Evolutionary conservation across 2,797 vertebrate species (phyloP), one percentile per base, ranked within the genome.

Genomic region (Poeciliopsis gracilis): DNA sequence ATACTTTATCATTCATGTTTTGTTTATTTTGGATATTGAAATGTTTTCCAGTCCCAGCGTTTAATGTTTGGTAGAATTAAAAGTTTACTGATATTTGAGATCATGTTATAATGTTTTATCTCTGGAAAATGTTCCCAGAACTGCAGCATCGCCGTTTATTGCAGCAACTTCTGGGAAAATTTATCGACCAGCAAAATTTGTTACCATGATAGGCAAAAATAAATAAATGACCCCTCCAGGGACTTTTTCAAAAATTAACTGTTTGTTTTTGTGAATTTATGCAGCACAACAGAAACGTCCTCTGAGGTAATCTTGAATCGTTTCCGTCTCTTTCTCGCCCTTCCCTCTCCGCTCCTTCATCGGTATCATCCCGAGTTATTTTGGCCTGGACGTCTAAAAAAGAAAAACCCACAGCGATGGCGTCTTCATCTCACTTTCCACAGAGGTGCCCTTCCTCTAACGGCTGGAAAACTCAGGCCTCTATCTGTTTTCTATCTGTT

Each of bases 391-490:
- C 76, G 80, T 86, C 87, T 63, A 45, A 74, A 86, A 89, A n/a
- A 53, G 10, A 53, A 9, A 53, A 25, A 0, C 82, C 86, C 87
- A 75, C 75, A 16, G 79, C 83, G 77, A 38, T 77, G 9, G 5
- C 67, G 67, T 80, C 84, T 77, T 77, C 76, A 88, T 86, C 76
- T 80, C 71, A 89, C 83, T 86, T 81, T 79, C 72, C 78, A 83
- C 88, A 87, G 89, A 89, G 90, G 90, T 92, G 91, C 88, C 90
- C 87, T 91, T 90, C 86, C 79, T 88, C 74, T 87, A 82, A 89
- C 85, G 77, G 76, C 38, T 15, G 77, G 51, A 86, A 69, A 82
- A 82, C 86, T 84, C 84, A 87, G 81, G 78, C 72, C 76, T 30
- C 36, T 49, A 9, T 51, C 16, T 3, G 51, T 28, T 15, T 20